phyloP scores from a whole-genome alignment of 2,113 vertebrate species.

The Istiophorus platypterus region DNA sequence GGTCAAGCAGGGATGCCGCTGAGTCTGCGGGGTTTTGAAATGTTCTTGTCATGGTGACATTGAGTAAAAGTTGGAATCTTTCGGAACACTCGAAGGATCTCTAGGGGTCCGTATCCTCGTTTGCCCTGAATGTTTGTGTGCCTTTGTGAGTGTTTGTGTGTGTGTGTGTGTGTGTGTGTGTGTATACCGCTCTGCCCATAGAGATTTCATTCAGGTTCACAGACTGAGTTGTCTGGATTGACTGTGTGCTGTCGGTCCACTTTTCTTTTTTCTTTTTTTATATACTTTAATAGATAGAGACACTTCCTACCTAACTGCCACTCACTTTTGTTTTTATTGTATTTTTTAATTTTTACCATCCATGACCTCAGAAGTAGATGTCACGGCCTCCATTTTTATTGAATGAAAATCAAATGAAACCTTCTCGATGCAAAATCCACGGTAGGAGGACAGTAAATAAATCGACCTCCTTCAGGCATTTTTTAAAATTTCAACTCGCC shows the following conservation, averaged over 20 bases:
- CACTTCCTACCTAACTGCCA: not conserved
- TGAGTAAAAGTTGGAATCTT: slow-evolving; percentile 11
- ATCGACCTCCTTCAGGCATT: slow-evolving; percentile 17
- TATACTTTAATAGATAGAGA: not conserved
- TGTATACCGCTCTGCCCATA: not conserved
- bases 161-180: not conserved
- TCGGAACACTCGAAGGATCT: slow-evolving; percentile 11
- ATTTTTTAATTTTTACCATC: not conserved
- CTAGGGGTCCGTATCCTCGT: not conserved
- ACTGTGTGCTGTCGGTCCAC: slow-evolving; percentile 16
- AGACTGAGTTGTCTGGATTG: slow-evolving; percentile 11
- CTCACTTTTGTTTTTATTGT: not conserved
- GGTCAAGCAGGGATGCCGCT: not conserved
- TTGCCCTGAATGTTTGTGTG: not conserved
- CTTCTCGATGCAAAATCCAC: not conserved
- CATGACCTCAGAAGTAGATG: not conserved
- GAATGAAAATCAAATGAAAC: slow-evolving; percentile 18
- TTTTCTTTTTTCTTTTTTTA: slow-evolving; percentile 10
- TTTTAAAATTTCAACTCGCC: slow-evolving; percentile 13
- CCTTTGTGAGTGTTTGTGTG: not conserved
- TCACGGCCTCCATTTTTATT: not conserved
- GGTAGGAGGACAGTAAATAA: slow-evolving; percentile 10
- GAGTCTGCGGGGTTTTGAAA: not conserved
- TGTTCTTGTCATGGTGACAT: not conserved
- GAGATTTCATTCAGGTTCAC: slow-evolving; percentile 4